Conservation (phyloP, 2,113 vertebrate species). For the Caretta caretta region DNA sequence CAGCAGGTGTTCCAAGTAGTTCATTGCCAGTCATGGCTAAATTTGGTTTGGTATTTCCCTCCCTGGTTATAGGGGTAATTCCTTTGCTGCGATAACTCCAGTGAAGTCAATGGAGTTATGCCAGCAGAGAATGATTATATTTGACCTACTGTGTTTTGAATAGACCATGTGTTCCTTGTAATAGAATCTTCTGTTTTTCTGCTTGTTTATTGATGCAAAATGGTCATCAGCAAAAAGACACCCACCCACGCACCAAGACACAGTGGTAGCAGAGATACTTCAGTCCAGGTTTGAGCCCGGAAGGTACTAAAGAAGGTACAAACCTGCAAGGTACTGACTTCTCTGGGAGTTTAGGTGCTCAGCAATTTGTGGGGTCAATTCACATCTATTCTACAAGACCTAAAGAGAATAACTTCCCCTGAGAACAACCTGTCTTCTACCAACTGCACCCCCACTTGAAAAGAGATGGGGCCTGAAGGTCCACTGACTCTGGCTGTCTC, state of each 20-base stretch:
- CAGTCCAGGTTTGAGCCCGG: neutral
- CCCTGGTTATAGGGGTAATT: neutral
- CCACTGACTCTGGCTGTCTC: neutral
- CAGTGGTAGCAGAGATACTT: neutral
- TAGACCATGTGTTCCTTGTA: neutral
- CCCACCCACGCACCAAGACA: neutral
- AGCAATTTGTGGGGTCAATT: neutral
- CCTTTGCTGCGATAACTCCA: neutral
- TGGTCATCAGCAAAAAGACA: neutral
- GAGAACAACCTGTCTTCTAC: neutral
- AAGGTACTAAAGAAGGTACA: neutral
- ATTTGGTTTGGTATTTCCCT: slow-evolving; percentile 19
- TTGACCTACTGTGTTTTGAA: neutral
- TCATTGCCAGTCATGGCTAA: neutral
- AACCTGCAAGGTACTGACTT: neutral
- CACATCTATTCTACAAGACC: neutral
- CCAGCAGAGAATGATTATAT: neutral
- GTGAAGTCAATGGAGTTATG: neutral
- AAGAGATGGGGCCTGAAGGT: neutral
- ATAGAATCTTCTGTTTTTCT: neutral
- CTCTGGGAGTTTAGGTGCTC: neutral
- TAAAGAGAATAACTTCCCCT: neutral
- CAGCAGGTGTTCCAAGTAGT: slow-evolving; percentile 11
- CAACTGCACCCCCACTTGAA: neutral
- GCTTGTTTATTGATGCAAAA: neutral